A percentile compares a stretch with the other conserved stretches of the same genome.
phyloP scores from a whole-genome alignment of 30 jellyfish, hydroid and myxozoan species.

The Aurelia aurita region DNA sequence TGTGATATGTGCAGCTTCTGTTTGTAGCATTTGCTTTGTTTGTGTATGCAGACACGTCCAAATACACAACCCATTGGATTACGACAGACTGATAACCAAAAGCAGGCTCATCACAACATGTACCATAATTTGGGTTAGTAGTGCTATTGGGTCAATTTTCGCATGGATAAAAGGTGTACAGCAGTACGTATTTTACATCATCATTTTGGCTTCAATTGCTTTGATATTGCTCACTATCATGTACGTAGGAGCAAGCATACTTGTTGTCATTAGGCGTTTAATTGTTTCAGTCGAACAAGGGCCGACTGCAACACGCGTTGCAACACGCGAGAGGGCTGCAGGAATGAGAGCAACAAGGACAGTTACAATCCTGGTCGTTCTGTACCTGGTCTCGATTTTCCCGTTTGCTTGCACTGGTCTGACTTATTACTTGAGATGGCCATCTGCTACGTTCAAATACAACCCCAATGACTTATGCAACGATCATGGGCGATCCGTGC shows the following conservation, averaged over 20 bases:
- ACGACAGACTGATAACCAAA: constrained; percentile 15
- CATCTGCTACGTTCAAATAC: background rate
- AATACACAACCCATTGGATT: constrained; percentile 13
- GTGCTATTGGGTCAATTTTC: background rate
- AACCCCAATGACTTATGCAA: background rate
- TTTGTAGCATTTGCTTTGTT: constrained; percentile 7
- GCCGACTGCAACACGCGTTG: background rate
- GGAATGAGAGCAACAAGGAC: background rate
- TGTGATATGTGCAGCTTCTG: constrained; percentile 34
- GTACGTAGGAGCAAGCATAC: constrained; percentile 1
- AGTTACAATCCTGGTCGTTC: background rate
- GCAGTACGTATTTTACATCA: background rate
- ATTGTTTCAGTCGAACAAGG: background rate
- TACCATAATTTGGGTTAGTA: constrained; percentile 8
- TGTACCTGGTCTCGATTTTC: background rate
- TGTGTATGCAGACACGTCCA: constrained; percentile 29
- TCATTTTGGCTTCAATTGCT: background rate
- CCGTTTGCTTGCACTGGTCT: background rate
- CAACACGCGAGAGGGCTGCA: background rate
- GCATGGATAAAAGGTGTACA: constrained; percentile 36
- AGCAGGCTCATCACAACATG: constrained; percentile 5
- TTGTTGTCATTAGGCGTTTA: background rate
- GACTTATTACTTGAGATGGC: background rate
- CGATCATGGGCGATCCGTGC: background rate
- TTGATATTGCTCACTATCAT: background rate